Base-by-base conservation (phyloP, 2,888 invertebrate species). In the Vanessa cardui region DNA sequence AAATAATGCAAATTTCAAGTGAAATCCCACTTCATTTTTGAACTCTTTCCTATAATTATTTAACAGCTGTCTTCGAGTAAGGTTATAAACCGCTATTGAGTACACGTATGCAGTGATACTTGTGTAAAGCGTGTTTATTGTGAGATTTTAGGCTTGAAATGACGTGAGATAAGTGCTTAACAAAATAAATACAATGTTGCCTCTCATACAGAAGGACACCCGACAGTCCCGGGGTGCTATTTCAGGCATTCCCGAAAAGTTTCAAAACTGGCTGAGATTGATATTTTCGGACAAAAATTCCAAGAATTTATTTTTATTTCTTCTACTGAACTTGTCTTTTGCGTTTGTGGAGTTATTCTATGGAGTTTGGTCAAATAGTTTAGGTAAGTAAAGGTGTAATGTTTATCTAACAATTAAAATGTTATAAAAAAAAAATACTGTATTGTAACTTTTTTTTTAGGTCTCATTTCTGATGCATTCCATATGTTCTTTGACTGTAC, bases 401-500 rank as follows among this genome's bases (percentile, higher is more conserved):
- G n/a, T 21, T 52, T 31, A 50, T 47, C 33, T 21, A 39, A 16
- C 6, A 15, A 12, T 15, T 2, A 16, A 16, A 31, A 54, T 16
- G 6, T 15, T 26, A n/a, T 9, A n/a, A n/a, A n/a, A n/a, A n/a
- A n/a, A n/a, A n/a, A 8, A 33, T 33, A 12, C 9, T 18, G 18
- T 26, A 39, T 49, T n/a, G 66, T 31, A 31, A 68, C 62, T 72
- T 73, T 72, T 54, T 86, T 96, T 94, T 76, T 94, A 94, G 98
- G 99, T 83, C 94, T 99, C 76, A 99, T 99, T 84, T 99, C 99
- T 2, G 99, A 99, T 94, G 98, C 99, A 78, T 99, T 99, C 93
- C 99, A 99, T 88, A 99, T 99, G 99, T 99, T 99, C 90, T 99
- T 99, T 86, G 99, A 99, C 90, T 99, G 99, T 85, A 99, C 99